A percentile compares a stretch with the other conserved stretches of the same genome.
Evolutionary conservation across 1,140 invertebrate genomes (phyloP).

Genomic region (Magallana ariakensis): DNA sequence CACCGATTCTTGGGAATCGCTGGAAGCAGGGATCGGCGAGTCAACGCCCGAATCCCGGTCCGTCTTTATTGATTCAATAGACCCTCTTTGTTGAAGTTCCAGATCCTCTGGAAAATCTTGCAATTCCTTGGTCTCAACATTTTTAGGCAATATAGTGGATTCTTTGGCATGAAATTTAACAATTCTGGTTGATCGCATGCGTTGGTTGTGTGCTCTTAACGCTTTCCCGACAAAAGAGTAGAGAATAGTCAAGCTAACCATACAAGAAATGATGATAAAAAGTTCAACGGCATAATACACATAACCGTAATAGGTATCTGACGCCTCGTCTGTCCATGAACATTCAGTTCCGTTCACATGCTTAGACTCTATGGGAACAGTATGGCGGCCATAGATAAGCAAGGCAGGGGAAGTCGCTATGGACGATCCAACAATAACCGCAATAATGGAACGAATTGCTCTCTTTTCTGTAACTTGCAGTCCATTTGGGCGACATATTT

Average conservation of each 20-base stretch:
- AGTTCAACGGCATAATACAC: constrained; percentile 45
- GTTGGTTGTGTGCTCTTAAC: constrained; percentile 39
- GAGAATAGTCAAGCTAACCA: constrained; percentile 44
- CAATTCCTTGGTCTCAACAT: background rate
- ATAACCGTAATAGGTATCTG: constrained; percentile 41
- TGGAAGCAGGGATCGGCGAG: background rate
- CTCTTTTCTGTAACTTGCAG: constrained; percentile 48
- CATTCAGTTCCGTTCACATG: constrained; percentile 45
- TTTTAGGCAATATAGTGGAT: background rate
- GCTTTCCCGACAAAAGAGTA: constrained; percentile 47
- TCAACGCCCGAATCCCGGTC: background rate
- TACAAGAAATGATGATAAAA: constrained; percentile 43
- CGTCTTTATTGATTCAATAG: background rate
- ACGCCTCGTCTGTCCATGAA: constrained; percentile 49
- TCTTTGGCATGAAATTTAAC: constrained; percentile 6
- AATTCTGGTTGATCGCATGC: background rate
- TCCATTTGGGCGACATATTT: constrained; percentile 51
- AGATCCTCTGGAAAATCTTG: background rate
- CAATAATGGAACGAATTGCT: constrained; percentile 38
- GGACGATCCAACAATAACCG: constrained; percentile 31
- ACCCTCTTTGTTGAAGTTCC: background rate
- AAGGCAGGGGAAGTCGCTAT: constrained; percentile 45
- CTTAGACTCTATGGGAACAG: background rate
- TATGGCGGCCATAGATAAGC: constrained; percentile 53
- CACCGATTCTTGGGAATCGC: background rate